Conservation (phyloP, 2,113 vertebrate species). For the Willisornis vidua region DNA sequence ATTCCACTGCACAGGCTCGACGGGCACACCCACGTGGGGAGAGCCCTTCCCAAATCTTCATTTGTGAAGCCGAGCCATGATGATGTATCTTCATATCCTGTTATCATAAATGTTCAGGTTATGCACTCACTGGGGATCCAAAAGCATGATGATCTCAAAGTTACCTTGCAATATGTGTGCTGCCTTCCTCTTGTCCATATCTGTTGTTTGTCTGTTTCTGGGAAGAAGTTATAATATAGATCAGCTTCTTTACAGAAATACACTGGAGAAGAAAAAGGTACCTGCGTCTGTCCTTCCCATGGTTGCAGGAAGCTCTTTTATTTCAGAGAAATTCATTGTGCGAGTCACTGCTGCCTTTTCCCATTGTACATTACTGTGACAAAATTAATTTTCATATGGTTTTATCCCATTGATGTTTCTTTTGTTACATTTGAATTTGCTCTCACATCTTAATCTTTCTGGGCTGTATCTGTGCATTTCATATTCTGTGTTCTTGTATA, state of each 20-base stretch:
- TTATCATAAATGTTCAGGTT: background rate
- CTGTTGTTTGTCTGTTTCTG: background rate
- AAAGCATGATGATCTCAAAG: rapidly evolving
- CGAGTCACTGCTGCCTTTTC: background rate
- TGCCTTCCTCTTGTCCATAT: background rate
- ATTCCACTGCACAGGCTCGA: too few relatives aligned
- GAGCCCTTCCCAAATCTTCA: too few relatives aligned
- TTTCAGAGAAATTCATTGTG: background rate
- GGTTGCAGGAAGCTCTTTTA: background rate
- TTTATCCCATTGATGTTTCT: background rate
- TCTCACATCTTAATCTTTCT: background rate
- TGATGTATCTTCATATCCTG: background rate
- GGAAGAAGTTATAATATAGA: background rate
- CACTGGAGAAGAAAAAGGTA: background rate
- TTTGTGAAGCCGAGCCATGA: too few relatives aligned
- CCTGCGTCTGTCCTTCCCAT: background rate
- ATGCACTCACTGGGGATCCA: background rate
- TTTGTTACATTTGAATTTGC: conserved; percentile 2
- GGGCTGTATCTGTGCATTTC: background rate
- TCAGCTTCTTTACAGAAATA: background rate
- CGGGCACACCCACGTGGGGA: too few relatives aligned
- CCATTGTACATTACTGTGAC: background rate
- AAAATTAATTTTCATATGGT: background rate
- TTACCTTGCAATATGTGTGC: background rate
- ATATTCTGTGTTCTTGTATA: background rate